Conservation (phyloP, 1,140 invertebrate genomes). For the Drosophila pandora region DNA sequence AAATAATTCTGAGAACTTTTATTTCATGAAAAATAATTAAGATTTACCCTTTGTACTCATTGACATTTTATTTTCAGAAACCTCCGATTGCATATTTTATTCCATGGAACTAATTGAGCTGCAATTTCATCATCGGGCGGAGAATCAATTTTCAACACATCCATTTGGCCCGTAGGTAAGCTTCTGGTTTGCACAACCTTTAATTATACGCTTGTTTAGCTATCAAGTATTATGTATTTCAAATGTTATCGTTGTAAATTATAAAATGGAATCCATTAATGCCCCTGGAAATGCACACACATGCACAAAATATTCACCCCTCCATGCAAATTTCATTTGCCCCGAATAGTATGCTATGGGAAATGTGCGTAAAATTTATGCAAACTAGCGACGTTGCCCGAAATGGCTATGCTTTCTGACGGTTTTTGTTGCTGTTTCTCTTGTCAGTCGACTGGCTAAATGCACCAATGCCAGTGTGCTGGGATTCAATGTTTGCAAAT, state of each 20-base stretch:
- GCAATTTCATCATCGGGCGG: not conserved
- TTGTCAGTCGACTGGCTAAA: slow-evolving; percentile 5
- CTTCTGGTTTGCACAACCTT: not conserved
- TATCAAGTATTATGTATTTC: slow-evolving; percentile 5
- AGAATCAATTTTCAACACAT: not conserved
- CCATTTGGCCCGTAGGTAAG: slow-evolving; percentile 18
- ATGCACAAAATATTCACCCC: not conserved
- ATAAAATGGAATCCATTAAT: slow-evolving; percentile 41
- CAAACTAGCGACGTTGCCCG: slow-evolving; percentile 26
- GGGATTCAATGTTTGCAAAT: slow-evolving; percentile 36
- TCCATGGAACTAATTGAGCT: slow-evolving; percentile 6
- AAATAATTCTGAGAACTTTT: not conserved
- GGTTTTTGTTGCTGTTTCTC: slow-evolving; percentile 7
- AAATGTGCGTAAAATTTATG: slow-evolving; percentile 44
- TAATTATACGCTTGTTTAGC: slow-evolving; percentile 13
- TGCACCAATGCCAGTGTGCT: slow-evolving; percentile 16
- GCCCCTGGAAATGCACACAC: not conserved
- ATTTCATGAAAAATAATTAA: too few species aligned
- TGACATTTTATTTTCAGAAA: slow-evolving; percentile 29
- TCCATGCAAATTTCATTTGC: slow-evolving; percentile 39
- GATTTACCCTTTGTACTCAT: not conserved
- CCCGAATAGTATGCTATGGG: slow-evolving; percentile 18
- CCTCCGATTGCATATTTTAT: slow-evolving; percentile 40
- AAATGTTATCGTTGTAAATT: slow-evolving; percentile 40
- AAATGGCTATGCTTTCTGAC: slow-evolving; percentile 25